phyloP scores from a whole-genome alignment of 2,888 invertebrate genomes.

The Steinernema carpocapsae region DNA sequence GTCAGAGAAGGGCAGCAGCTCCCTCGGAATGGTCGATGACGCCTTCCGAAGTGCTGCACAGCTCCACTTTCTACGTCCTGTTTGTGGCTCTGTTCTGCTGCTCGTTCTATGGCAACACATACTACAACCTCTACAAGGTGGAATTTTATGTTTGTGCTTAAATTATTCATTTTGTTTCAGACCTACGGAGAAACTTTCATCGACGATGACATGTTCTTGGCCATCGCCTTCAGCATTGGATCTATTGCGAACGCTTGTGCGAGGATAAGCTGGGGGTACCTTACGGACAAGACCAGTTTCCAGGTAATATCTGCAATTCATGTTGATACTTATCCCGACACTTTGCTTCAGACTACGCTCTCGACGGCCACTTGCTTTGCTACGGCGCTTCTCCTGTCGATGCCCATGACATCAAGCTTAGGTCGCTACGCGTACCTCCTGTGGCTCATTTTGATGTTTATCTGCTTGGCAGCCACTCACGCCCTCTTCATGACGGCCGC shows the following conservation, averaged over 20 bases:
- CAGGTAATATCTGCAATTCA: constrained; percentile 62
- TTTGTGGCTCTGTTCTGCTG: constrained; percentile 64
- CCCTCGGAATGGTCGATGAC: constrained; percentile 44
- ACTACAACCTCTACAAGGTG: constrained; percentile 65
- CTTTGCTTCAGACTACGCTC: constrained; percentile 68
- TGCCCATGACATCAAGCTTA: constrained; percentile 60
- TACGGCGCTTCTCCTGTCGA: constrained; percentile 61
- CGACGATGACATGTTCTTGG: constrained; percentile 72
- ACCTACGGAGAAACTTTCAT: constrained; percentile 69
- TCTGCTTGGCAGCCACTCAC: constrained; percentile 67
- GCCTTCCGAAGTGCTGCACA: constrained; percentile 59
- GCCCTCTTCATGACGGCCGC: constrained; percentile 67
- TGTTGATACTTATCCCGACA: constrained; percentile 37
- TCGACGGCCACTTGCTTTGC: constrained; percentile 64
- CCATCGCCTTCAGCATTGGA: constrained; percentile 71
- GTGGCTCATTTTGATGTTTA: constrained; percentile 59
- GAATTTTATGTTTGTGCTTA: no score
- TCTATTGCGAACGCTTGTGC: constrained; percentile 72
- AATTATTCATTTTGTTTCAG: constrained; percentile 42
- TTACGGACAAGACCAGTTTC: constrained; percentile 71
- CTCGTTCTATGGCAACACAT: constrained; percentile 67
- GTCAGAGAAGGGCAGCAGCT: neutral
- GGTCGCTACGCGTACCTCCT: constrained; percentile 41
- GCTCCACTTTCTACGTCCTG: constrained; percentile 63
- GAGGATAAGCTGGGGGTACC: constrained; percentile 71